Percentiles rank a stretch among this genome's conserved stretches.
phyloP scores from a whole-genome alignment of 2,797 vertebrate species.

The Sebastes kiyomatsui region DNA sequence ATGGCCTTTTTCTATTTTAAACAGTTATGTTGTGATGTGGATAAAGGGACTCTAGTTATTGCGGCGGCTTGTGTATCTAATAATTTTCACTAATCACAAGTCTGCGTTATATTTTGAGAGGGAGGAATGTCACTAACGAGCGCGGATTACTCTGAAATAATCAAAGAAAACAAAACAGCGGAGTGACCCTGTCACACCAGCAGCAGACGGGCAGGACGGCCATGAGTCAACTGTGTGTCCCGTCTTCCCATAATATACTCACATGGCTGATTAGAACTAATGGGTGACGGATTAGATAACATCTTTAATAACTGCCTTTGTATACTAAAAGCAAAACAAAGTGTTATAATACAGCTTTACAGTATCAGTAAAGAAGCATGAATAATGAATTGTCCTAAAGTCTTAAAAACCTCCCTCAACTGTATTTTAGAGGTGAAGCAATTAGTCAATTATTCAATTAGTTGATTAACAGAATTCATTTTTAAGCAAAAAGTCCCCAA shows the following conservation, averaged over 20 bases:
- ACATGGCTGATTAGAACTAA: slow-evolving; percentile 14
- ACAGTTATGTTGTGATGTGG: slow-evolving; percentile 30
- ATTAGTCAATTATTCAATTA: background rate
- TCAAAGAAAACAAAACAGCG: slow-evolving; percentile 57
- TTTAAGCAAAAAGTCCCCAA: background rate
- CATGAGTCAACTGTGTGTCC: slow-evolving; percentile 23
- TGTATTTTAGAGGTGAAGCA: background rate
- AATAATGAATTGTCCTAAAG: background rate
- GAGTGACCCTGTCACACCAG: slow-evolving; percentile 3
- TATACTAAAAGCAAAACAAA: background rate
- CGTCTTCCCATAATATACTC: slow-evolving; percentile 10
- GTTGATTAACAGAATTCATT: background rate
- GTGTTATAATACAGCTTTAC: background rate
- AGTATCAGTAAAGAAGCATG: background rate
- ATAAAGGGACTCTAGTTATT: slow-evolving; percentile 46
- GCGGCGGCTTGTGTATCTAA: slow-evolving; percentile 44
- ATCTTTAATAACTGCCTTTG: slow-evolving; percentile 15
- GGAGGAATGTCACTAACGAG: slow-evolving; percentile 64
- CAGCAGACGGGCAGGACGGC: background rate
- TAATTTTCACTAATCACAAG: slow-evolving; percentile 65
- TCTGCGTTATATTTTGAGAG: slow-evolving; percentile 56
- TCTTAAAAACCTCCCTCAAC: background rate
- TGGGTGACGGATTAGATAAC: slow-evolving; percentile 13
- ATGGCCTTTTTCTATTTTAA: slow-evolving; percentile 50
- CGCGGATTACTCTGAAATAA: slow-evolving; percentile 57